phyloP scores from a whole-genome alignment of 2,113 vertebrate species.

The Tonatia bakeri region DNA sequence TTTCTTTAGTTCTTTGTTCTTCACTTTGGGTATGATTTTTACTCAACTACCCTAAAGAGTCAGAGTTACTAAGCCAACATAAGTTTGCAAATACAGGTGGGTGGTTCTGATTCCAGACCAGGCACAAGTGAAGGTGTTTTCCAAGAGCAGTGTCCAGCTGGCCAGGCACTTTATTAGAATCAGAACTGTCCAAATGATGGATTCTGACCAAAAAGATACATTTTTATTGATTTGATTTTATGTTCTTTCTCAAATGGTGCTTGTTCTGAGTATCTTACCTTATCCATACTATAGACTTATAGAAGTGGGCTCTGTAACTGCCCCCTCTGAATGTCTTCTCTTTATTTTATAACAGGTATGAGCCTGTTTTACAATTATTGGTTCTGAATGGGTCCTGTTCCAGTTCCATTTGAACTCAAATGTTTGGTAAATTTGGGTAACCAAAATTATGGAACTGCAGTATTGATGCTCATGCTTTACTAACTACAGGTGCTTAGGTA shows the following conservation, averaged over 20 bases:
- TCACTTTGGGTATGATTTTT: neutral
- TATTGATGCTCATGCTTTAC: neutral
- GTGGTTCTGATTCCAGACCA: neutral
- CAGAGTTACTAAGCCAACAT: neutral
- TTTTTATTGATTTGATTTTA: neutral
- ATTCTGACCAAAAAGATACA: neutral
- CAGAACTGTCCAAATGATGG: neutral
- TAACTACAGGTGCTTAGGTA: neutral
- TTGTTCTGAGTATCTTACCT: neutral
- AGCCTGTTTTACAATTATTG: neutral
- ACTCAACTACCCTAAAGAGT: neutral
- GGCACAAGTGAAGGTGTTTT: neutral
- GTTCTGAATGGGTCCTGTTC: neutral
- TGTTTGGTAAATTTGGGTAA: neutral
- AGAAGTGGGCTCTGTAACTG: neutral
- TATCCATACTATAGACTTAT: neutral
- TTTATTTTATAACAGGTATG: neutral
- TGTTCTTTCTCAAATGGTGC: neutral
- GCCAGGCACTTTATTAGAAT: neutral
- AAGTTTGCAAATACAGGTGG: neutral
- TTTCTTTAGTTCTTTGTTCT: neutral
- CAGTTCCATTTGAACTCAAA: neutral
- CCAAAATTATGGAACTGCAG: neutral
- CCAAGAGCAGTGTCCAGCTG: neutral
- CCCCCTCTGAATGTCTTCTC: neutral